Percentiles rank a stretch among this genome's conserved stretches.
These are phyloP conservation scores for Parthenolecanium corni DNA, from an alignment of 2,888 invertebrate genomes.

Conservation along the genomic window DNA sequence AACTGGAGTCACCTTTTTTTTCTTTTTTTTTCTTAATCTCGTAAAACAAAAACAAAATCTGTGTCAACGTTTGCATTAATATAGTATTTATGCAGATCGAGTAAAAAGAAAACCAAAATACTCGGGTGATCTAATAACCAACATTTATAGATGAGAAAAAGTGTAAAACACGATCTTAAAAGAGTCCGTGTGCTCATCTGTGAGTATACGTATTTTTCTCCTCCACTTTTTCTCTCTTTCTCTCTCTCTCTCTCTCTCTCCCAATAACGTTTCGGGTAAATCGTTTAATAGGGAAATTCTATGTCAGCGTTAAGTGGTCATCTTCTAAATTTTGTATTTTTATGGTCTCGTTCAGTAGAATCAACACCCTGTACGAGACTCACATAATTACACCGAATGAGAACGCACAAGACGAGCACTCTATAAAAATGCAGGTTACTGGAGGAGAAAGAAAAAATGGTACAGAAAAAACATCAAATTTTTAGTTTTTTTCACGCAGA, in stretches of 20 bases:
- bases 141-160: too few species aligned
- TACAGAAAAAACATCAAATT: conserved; percentile 14
- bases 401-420: conserved; percentile 9
- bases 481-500: not conserved
- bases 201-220: too few species aligned
- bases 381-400: conserved; percentile 1
- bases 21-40: not conserved
- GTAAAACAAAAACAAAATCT: conserved; percentile 5
- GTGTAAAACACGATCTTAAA: conserved; percentile 1
- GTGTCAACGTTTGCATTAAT: conserved; percentile 9
- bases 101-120: not conserved
- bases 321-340: conserved; percentile 19
- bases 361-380: conserved; percentile 5
- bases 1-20: too few species aligned
- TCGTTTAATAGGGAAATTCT: not conserved
- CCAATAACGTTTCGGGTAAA: not conserved
- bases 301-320: conserved; percentile 2
- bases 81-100: not conserved
- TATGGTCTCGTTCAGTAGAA: conserved; percentile 2
- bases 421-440: too few species aligned
- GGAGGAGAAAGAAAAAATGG: not conserved
- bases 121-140: conserved; percentile 10
- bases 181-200: too few species aligned
- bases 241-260: too few species aligned
- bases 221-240: too few species aligned